Conservation (phyloP, 2,888 invertebrate species). For the Microctonus brassicae region DNA sequence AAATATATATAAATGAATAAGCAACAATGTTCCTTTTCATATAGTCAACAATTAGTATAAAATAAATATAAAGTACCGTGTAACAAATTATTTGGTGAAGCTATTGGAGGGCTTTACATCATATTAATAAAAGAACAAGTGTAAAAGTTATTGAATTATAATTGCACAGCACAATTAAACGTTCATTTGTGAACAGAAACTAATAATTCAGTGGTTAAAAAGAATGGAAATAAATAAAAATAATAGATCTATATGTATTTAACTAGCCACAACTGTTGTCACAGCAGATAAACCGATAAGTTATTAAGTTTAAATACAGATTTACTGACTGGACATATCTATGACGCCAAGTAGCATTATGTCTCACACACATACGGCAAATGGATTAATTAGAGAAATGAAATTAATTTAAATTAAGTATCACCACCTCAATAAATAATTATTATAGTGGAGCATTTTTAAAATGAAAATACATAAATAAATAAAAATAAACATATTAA, state of each 20-base stretch:
- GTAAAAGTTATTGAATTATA: constrained; percentile 42
- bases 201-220: constrained; percentile 37
- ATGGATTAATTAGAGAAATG: constrained; percentile 42
- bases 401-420: constrained; percentile 29
- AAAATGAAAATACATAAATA: constrained; percentile 14
- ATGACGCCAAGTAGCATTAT: constrained; percentile 60
- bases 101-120: constrained; percentile 41
- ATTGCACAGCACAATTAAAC: constrained; percentile 56
- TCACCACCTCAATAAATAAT: constrained; percentile 50
- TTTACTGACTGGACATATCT: constrained; percentile 64
- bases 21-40: constrained; percentile 39
- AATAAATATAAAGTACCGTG: constrained; percentile 26
- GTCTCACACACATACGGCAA: constrained; percentile 27
- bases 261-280: constrained; percentile 64
- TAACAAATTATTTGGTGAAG: constrained; percentile 38
- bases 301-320: constrained; percentile 53
- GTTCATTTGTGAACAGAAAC: constrained; percentile 50
- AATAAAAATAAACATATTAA: too few species aligned
- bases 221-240: too few species aligned
- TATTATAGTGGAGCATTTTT: constrained; percentile 42
- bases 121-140: constrained; percentile 37
- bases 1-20: constrained; percentile 12
- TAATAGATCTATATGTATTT: constrained; percentile 45
- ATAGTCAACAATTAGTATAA: constrained; percentile 39
- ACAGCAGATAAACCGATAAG: constrained; percentile 54